Conservation (phyloP, 1,140 invertebrate genomes). For the Papilio dardanus region DNA sequence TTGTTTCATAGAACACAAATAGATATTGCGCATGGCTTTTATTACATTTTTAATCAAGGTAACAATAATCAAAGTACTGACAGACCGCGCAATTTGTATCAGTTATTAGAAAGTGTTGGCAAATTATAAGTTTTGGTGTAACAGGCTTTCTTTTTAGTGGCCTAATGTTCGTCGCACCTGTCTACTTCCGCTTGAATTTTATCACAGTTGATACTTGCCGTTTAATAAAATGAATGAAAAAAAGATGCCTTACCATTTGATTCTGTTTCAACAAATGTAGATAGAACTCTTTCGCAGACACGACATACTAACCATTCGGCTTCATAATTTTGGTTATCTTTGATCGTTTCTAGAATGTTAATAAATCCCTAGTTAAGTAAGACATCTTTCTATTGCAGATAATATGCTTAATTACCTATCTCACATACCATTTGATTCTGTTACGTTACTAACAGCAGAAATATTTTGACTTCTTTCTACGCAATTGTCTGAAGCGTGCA, state of each 20-base stretch:
- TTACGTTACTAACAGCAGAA: constrained; percentile 20
- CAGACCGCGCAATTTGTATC: neutral
- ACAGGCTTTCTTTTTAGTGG: constrained; percentile 6
- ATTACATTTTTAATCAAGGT: constrained; percentile 12
- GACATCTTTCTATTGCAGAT: neutral
- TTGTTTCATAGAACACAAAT: neutral
- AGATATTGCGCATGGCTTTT: constrained; percentile 13
- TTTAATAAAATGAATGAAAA: neutral
- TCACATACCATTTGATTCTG: constrained; percentile 27
- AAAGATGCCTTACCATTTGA: constrained; percentile 58
- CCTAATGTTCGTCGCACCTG: neutral
- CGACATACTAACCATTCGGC: constrained; percentile 70
- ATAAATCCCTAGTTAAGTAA: neutral
- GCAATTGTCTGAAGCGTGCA: constrained; percentile 59
- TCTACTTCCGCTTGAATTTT: neutral
- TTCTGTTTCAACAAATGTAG: constrained; percentile 65
- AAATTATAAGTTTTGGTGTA: neutral
- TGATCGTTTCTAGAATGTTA: constrained; percentile 42
- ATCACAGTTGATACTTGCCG: neutral
- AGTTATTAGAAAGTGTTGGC: neutral
- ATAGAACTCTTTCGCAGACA: constrained; percentile 69
- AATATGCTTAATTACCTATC: neutral
- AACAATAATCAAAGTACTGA: neutral
- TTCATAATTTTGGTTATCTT: constrained; percentile 53
- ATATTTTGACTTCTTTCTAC: constrained; percentile 40